phyloP scores from a whole-genome alignment of 2,888 invertebrate genomes.

The Homarus gammarus region DNA sequence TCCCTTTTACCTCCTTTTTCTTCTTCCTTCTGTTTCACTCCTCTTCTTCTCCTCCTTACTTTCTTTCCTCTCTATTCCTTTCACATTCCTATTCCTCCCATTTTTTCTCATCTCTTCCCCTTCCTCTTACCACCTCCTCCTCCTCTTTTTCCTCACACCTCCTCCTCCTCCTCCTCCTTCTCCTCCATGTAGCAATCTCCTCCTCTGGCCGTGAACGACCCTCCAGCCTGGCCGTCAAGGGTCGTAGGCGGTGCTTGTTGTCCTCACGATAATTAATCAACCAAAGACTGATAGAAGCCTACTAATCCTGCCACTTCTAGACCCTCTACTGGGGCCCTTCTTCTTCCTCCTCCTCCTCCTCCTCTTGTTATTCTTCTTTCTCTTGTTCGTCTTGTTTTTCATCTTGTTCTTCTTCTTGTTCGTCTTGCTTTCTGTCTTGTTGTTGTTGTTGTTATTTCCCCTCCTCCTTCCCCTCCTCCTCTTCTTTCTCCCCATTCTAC shows the following conservation, averaged over 20 bases:
- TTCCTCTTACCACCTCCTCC: background rate
- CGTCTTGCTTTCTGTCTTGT: background rate
- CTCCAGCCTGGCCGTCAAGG: constrained; percentile 23
- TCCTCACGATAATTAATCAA: constrained; percentile 44
- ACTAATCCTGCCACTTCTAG: background rate
- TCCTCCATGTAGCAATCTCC: background rate
- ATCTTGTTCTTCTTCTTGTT: background rate
- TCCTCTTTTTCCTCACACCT: background rate
- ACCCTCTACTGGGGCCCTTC: background rate
- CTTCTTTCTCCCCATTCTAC: background rate
- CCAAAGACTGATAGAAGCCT: background rate
- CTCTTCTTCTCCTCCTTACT: background rate
- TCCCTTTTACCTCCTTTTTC: background rate
- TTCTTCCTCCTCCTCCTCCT: background rate
- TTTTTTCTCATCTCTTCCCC: background rate
- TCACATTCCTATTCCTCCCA: no score
- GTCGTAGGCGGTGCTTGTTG: constrained; percentile 30
- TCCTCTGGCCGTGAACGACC: constrained; percentile 30
- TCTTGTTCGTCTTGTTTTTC: background rate
- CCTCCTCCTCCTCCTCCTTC: background rate
- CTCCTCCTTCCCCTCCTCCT: background rate
- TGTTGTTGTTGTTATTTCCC: background rate
- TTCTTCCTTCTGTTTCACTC: no score
- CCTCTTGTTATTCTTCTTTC: constrained; percentile 1
- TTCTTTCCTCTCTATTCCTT: no score